Percentiles rank a stretch among this genome's conserved stretches.
Conservation (phyloP, 2,888 invertebrate genomes). For the Callyntrura guangdongensis region DNA sequence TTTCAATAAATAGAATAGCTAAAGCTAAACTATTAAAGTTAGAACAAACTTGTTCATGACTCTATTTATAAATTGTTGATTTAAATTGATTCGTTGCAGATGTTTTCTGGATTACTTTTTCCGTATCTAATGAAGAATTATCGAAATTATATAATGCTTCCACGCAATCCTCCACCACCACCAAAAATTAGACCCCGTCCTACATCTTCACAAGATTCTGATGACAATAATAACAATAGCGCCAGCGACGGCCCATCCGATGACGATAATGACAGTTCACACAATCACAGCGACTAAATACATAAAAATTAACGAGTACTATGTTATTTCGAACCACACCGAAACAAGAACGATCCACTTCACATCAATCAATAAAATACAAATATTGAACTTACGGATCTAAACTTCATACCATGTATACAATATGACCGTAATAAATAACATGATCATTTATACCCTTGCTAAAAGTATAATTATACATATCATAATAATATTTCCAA, state of each 20-base stretch:
- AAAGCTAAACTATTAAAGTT: too few species aligned
- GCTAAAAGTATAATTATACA: too few species aligned
- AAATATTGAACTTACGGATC: too few species aligned
- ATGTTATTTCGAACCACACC: not conserved
- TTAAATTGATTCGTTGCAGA: slow-evolving; percentile 15
- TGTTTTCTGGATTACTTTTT: slow-evolving; percentile 55
- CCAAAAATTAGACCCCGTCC: not conserved
- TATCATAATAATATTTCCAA: too few species aligned
- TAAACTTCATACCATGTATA: too few species aligned
- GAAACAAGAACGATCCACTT: too few species aligned
- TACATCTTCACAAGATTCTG: not conserved
- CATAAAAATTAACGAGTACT: not conserved
- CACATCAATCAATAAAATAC: too few species aligned
- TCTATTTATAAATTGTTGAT: not conserved
- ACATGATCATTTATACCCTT: too few species aligned
- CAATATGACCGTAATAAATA: too few species aligned
- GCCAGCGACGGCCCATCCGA: not conserved
- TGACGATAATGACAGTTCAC: not conserved
- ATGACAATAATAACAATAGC: not conserved
- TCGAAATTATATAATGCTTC: slow-evolving; percentile 44
- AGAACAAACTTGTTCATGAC: too few species aligned
- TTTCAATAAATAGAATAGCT: not conserved
- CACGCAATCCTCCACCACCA: slow-evolving; percentile 56
- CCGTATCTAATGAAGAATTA: slow-evolving; percentile 50
- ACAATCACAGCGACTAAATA: not conserved